phyloP scores from a whole-genome alignment of 2,797 vertebrate species.

The Phrynocephalus forsythii region DNA sequence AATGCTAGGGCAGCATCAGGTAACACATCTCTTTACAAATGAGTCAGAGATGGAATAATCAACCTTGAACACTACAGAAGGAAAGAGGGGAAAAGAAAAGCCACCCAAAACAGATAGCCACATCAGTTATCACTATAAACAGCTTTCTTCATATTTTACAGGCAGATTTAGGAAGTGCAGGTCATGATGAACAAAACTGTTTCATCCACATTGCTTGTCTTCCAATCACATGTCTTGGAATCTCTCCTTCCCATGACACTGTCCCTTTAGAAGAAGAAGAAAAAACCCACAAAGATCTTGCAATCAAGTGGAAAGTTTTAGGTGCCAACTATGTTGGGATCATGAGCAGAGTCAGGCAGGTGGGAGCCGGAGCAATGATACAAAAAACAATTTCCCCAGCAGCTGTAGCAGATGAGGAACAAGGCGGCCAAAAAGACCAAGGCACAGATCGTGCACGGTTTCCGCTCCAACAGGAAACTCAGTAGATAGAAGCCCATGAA shows the following conservation, averaged over 20 bases:
- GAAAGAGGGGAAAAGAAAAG: slow-evolving; percentile 47
- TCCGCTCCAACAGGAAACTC: slow-evolving; percentile 98
- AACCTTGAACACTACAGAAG: slow-evolving; percentile 67
- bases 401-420: slow-evolving; percentile 99
- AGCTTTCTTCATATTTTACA: slow-evolving; percentile 71
- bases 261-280: slow-evolving; percentile 73
- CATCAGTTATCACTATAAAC: slow-evolving; percentile 82
- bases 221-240: slow-evolving; percentile 73
- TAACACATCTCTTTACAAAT: slow-evolving; percentile 26
- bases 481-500: slow-evolving; percentile 99
- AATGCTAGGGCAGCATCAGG: background rate
- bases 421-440: slow-evolving; percentile 98
- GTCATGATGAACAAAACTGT: slow-evolving; percentile 69
- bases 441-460: slow-evolving; percentile 99
- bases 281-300: slow-evolving; percentile 67
- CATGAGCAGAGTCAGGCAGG: slow-evolving; percentile 90
- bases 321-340: slow-evolving; percentile 93
- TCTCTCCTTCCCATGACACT: slow-evolving; percentile 74
- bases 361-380: slow-evolving; percentile 95
- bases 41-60: slow-evolving; percentile 52
- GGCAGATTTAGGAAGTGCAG: slow-evolving; percentile 73
- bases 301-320: slow-evolving; percentile 75
- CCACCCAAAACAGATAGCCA: slow-evolving; percentile 73
- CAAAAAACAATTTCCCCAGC: slow-evolving; percentile 99
- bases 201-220: slow-evolving; percentile 69